phyloP scores from a whole-genome alignment of 2,888 invertebrate genomes.

The Lasioglossum vierecki region DNA sequence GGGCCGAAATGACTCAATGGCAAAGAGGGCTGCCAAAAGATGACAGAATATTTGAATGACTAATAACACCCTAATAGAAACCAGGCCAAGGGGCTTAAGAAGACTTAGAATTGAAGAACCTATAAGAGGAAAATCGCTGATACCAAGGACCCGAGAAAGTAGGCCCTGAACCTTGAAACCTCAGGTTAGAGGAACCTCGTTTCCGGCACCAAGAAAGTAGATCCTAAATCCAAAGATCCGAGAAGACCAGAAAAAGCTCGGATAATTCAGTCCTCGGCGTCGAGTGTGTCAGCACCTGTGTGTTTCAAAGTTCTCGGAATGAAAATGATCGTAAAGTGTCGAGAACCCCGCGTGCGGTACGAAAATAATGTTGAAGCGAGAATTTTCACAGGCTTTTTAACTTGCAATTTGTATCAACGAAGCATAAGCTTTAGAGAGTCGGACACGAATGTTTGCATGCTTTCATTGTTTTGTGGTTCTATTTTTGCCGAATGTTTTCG shows the following conservation, averaged over 20 bases:
- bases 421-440: constrained; percentile 42
- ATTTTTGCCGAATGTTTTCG: not conserved
- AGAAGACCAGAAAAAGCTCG: not conserved
- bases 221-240: not conserved
- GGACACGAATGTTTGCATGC: constrained; percentile 43
- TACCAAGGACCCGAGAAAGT: not conserved
- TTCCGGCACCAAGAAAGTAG: not conserved
- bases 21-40: not conserved
- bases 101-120: not conserved
- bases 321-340: constrained; percentile 43
- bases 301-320: constrained; percentile 54
- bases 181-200: not conserved
- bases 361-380: constrained; percentile 38
- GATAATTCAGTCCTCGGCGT: not conserved
- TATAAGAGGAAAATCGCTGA: not conserved
- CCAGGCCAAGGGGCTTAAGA: not conserved
- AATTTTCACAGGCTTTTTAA: constrained; percentile 20
- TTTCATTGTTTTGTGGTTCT: not conserved
- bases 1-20: not conserved
- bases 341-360: constrained; percentile 43
- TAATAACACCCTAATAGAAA: not conserved
- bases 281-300: constrained; percentile 69
- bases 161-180: not conserved
- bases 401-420: constrained; percentile 39
- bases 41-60: not conserved